A percentile compares a stretch with the other conserved stretches of the same genome.
phyloP scores from a whole-genome alignment of 2,113 vertebrate species.

The Tachysurus fulvidraco region DNA sequence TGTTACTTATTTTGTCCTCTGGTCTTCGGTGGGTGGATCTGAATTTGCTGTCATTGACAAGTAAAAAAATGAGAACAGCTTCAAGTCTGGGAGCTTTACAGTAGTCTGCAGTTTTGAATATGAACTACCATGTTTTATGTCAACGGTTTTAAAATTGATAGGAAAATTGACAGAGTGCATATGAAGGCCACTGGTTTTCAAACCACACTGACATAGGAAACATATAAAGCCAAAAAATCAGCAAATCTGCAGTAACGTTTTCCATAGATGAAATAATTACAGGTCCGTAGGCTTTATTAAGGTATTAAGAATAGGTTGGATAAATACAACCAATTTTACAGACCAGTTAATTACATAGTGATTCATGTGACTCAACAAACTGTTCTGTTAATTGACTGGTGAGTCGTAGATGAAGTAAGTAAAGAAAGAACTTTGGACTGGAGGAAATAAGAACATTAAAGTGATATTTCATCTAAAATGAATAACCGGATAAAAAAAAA shows the following conservation, averaged over 20 bases:
- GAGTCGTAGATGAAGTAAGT: not conserved
- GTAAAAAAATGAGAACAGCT: not conserved
- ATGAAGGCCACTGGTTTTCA: not conserved
- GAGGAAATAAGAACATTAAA: not conserved
- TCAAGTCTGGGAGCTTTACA: not conserved
- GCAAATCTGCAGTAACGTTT: not conserved
- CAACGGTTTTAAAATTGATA: not conserved
- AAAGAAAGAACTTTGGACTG: not conserved
- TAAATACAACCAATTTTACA: not conserved
- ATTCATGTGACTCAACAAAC: not conserved
- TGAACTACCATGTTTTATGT: not conserved
- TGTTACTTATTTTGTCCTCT: not conserved
- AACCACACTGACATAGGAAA: not conserved
- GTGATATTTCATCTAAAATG: not conserved
- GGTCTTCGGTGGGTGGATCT: not conserved
- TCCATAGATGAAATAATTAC: slow-evolving; percentile 1
- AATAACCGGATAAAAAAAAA: not conserved
- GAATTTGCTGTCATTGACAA: not conserved
- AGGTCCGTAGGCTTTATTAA: not conserved
- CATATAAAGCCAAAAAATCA: not conserved
- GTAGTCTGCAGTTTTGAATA: not conserved
- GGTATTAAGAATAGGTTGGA: not conserved
- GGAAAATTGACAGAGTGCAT: not conserved
- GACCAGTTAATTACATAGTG: not conserved
- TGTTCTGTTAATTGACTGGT: not conserved